Evolutionary conservation across 2,797 vertebrate genomes (phyloP).

Genomic region (Rhynchonycteris naso): DNA sequence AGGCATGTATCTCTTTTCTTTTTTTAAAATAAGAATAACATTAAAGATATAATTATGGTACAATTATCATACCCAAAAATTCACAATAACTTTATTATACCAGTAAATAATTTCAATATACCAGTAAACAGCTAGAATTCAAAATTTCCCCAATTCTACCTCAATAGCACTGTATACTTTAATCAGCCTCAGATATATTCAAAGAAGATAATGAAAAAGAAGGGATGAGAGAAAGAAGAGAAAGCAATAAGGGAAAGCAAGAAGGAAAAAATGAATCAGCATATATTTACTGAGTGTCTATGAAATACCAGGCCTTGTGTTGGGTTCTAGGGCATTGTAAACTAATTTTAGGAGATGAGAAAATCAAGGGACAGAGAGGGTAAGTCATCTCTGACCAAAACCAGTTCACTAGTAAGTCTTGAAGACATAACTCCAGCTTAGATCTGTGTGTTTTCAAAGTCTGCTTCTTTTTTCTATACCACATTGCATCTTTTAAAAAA

Average conservation of each 20-base stretch:
- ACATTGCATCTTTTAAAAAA: neutral
- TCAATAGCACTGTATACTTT: neutral
- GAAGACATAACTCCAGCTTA: neutral
- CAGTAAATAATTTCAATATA: neutral
- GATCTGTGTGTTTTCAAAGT: neutral
- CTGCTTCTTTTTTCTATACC: neutral
- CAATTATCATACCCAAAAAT: neutral
- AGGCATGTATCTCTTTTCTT: neutral
- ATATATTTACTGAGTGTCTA: neutral
- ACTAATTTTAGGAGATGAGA: neutral
- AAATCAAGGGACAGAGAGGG: neutral
- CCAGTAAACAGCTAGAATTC: neutral
- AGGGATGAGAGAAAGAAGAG: neutral
- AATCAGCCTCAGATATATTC: neutral
- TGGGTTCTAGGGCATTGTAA: neutral
- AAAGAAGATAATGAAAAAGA: neutral
- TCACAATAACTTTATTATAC: neutral
- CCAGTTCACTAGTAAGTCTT: neutral
- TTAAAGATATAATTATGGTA: neutral
- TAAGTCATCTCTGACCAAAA: neutral
- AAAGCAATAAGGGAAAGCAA: neutral
- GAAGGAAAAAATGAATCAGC: neutral
- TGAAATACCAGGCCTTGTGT: neutral
- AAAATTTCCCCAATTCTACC: neutral
- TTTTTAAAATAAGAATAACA: neutral